These are phyloP conservation scores for Pseudochirops corinnae DNA, from an alignment of 2,797 vertebrate species.

Conservation along the genomic window DNA sequence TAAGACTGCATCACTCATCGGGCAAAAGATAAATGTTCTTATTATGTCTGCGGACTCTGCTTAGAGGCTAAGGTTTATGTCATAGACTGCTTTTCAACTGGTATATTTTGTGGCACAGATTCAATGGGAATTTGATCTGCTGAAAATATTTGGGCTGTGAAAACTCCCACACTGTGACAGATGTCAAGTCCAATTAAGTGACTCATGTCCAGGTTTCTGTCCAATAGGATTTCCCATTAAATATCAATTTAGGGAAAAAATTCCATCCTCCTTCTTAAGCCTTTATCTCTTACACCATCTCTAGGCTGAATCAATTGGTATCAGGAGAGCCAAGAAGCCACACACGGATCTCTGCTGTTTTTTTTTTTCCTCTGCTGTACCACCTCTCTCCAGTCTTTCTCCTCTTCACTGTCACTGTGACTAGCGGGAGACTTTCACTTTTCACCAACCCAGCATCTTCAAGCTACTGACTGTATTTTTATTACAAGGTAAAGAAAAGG, in stretches of 20 bases:
- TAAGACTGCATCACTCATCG: slow-evolving; percentile 60
- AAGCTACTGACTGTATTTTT: slow-evolving; percentile 76
- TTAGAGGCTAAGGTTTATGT: slow-evolving; percentile 81
- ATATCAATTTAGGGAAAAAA: slow-evolving; percentile 87
- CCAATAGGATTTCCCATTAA: slow-evolving; percentile 90
- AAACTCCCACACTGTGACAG: slow-evolving; percentile 90
- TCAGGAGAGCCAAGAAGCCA: slow-evolving; percentile 82
- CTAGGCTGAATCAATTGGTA: slow-evolving; percentile 86
- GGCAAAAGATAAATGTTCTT: slow-evolving; percentile 60
- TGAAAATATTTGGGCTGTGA: slow-evolving; percentile 89
- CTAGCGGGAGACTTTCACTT: slow-evolving; percentile 78
- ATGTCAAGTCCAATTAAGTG: slow-evolving; percentile 91
- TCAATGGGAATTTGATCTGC: slow-evolving; percentile 86
- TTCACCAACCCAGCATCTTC: slow-evolving; percentile 76
- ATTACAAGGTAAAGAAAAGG: slow-evolving; percentile 83
- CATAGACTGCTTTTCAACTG: slow-evolving; percentile 82
- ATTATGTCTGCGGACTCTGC: slow-evolving; percentile 69
- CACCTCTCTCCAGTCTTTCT: slow-evolving; percentile 75
- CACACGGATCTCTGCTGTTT: slow-evolving; percentile 67
- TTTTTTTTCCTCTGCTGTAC: slow-evolving; percentile 67
- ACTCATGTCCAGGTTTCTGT: slow-evolving; percentile 87
- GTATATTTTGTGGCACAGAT: slow-evolving; percentile 85
- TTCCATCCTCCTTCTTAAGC: slow-evolving; percentile 83
- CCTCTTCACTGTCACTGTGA: slow-evolving; percentile 71
- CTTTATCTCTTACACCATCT: slow-evolving; percentile 91